Base-by-base conservation (phyloP, 2,888 invertebrate species). In the Stenchaetothrips biformis region DNA sequence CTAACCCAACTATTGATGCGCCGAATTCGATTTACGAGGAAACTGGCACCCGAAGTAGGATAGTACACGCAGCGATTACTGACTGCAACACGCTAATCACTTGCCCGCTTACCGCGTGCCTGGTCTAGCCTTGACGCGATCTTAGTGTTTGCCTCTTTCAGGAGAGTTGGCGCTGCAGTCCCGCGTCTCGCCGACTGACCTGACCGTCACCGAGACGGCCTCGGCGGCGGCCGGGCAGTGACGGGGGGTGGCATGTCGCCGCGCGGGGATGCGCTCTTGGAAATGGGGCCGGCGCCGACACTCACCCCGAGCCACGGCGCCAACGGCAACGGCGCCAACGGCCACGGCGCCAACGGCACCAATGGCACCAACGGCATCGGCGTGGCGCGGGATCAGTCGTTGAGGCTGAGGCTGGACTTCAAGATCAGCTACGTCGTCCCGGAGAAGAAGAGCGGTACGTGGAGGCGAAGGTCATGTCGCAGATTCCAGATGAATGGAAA, bases 391-490 rank as follows among this genome's bases (percentile, higher is more conserved):
- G 67, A 21, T 25, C 53, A 13, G 16, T 37, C 37, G 37, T 4
- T 37, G 37, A 37, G 37, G 37, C 25, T 74, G 21, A 21, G 67
- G 67, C 67, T 74, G 67, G 67, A 74, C 67, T 74, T 74, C 67
- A 25, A 21, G 21, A 21, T 74, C 67, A 74, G 67, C 67, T 74
- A 74, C 67, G 67, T 74, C 25, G 67, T 25, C 25, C 67, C 67
- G 67, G 67, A 25, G 8, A 74, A 21, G 67, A 74, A 25, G 25
- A 21, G 11, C 21, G 67, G 67, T 74, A 25, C 9, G 67, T 25
- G 6, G 59, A 3, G n/a, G 2, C 21, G 37, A 37, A 37, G 37
- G 37, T 37, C 37, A 37, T 37, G 37, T 37, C 2, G 37, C 2
- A 37, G 2, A 37, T 37, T 37, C 37, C 37, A 37, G 37, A 37